Conservation (phyloP, 2,113 vertebrate genomes). For the Hippocampus guttulatus region DNA sequence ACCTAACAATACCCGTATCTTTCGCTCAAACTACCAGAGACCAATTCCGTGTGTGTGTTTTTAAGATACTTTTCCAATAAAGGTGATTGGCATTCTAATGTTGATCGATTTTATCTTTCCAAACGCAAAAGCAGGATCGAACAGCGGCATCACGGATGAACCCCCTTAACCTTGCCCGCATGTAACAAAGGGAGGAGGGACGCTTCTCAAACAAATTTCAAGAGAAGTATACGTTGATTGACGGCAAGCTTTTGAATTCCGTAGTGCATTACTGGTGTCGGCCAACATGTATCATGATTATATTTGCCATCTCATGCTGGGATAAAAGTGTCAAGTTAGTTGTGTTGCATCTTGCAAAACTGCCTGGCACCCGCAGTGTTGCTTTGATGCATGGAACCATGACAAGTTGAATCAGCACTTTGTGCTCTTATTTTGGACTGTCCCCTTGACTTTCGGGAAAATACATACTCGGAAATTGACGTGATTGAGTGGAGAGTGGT, state of each 20-base stretch:
- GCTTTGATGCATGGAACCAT: background rate
- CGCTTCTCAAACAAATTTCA: background rate
- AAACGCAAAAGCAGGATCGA: too few species aligned
- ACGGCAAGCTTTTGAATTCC: slow-evolving; percentile 22
- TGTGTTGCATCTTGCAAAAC: slow-evolving; percentile 1
- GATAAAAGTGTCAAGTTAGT: slow-evolving; percentile 17
- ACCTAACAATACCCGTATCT: too few species aligned
- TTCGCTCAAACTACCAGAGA: too few species aligned
- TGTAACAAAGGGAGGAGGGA: background rate
- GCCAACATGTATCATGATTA: slow-evolving; percentile 12
- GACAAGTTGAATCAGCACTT: background rate
- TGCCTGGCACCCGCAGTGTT: background rate
- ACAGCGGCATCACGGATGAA: background rate
- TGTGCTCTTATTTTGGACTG: background rate
- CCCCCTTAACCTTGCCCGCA: background rate
- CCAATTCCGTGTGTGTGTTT: too few species aligned
- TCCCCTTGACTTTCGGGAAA: background rate
- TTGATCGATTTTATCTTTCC: background rate
- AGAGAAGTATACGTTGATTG: slow-evolving; percentile 22
- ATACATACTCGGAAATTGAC: background rate
- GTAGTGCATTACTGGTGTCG: slow-evolving; percentile 3
- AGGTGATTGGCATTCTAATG: background rate
- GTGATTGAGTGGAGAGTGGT: background rate
- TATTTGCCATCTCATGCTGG: background rate
- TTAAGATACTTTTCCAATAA: too few species aligned